A percentile compares a stretch with the other conserved stretches of the same genome.
Evolutionary conservation across 1,140 invertebrate genomes (phyloP).

Genomic region (Dendroctonus valens): DNA sequence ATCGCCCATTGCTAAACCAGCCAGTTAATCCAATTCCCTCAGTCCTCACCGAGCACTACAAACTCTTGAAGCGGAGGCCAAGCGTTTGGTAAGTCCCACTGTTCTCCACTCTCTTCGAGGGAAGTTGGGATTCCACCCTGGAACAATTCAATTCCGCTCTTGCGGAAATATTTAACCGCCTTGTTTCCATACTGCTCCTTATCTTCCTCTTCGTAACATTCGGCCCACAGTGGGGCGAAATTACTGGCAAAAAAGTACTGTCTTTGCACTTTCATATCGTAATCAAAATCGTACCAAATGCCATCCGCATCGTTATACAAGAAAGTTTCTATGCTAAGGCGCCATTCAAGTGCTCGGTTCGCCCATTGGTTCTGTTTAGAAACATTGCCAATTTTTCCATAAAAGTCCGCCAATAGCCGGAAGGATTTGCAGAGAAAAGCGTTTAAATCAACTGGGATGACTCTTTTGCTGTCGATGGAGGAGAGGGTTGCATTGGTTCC

Average conservation of each 20-base stretch:
- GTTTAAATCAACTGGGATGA: conserved; percentile 85
- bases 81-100: conserved; percentile 89
- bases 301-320: conserved; percentile 64
- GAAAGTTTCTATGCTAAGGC: conserved; percentile 44
- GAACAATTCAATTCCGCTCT: conserved; percentile 53
- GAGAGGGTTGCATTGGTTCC: conserved; percentile 55
- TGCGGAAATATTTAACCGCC: conserved; percentile 56
- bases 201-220: conserved; percentile 35
- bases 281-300: conserved; percentile 72
- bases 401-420: conserved; percentile 56
- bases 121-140: conserved; percentile 75
- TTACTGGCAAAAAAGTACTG: conserved; percentile 66
- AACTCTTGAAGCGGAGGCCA: conserved; percentile 84
- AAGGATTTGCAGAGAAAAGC: conserved; percentile 70
- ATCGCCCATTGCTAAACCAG: not conserved
- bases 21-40: no score
- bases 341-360: conserved; percentile 50
- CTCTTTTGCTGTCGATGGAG: conserved; percentile 60
- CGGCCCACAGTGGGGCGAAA: conserved; percentile 68
- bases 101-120: conserved; percentile 68
- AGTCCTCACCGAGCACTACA: conserved; percentile 54
- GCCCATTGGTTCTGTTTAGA: conserved; percentile 48
- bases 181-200: conserved; percentile 45
- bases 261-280: conserved; percentile 43
- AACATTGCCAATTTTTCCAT: conserved; percentile 53